Percentiles rank a stretch among this genome's conserved stretches.
Conservation (phyloP, 2,888 invertebrate species). For the Drosophila longiperda region DNA sequence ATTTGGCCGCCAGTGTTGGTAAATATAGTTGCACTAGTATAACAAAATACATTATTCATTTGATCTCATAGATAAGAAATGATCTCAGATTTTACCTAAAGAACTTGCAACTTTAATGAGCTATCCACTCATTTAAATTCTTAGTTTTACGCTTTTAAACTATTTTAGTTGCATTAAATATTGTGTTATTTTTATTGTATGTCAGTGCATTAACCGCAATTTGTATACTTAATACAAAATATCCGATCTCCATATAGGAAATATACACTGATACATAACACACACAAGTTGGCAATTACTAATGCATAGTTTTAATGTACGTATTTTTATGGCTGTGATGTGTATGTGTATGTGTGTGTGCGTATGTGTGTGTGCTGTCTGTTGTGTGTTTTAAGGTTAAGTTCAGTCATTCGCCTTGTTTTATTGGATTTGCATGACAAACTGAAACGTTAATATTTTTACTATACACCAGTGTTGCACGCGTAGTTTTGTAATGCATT, state of each 20-base stretch:
- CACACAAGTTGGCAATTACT: slow-evolving; percentile 4
- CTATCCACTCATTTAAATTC: not conserved
- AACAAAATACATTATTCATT: not conserved
- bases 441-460: slow-evolving; percentile 53
- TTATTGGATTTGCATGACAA: slow-evolving; percentile 68
- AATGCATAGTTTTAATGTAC: slow-evolving; percentile 18
- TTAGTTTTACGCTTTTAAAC: not conserved
- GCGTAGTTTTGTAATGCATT: slow-evolving; percentile 48
- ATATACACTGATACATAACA: slow-evolving; percentile 15
- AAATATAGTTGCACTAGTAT: not conserved
- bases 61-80: not conserved
- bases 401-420: slow-evolving; percentile 76
- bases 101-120: not conserved
- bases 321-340: slow-evolving; percentile 17
- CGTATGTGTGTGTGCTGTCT: slow-evolving; percentile 17
- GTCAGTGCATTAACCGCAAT: slow-evolving; percentile 65
- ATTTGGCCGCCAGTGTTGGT: not conserved
- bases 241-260: slow-evolving; percentile 50
- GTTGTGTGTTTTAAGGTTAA: slow-evolving; percentile 62
- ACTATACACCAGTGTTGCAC: slow-evolving; percentile 5
- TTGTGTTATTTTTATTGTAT: slow-evolving; percentile 28
- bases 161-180: slow-evolving; percentile 12
- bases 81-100: not conserved
- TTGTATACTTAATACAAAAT: slow-evolving; percentile 45
- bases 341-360: slow-evolving; percentile 10